Conservation (phyloP, 2,888 invertebrate genomes). For the Melanostoma scalare region DNA sequence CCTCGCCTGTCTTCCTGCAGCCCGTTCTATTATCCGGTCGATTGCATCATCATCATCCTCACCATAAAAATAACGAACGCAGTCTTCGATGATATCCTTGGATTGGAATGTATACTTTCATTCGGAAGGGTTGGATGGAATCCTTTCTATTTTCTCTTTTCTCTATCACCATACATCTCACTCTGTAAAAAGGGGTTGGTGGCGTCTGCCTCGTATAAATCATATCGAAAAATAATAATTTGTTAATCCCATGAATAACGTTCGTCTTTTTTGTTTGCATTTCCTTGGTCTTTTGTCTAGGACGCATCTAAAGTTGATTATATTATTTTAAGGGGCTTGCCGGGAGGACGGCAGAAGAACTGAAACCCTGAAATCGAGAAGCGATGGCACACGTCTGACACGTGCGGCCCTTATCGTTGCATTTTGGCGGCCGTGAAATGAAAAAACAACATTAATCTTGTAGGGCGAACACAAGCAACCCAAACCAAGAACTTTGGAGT, state of each 20-base stretch:
- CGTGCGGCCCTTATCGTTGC: slow-evolving; percentile 66
- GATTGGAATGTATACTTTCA: slow-evolving; percentile 10
- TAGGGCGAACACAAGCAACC: slow-evolving; percentile 1
- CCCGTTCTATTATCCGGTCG: slow-evolving; percentile 50
- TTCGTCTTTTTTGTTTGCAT: slow-evolving; percentile 48
- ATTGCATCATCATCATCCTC: slow-evolving; percentile 59
- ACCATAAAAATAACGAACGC: slow-evolving; percentile 14
- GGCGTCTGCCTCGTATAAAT: slow-evolving; percentile 65
- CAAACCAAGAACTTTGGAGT: not conserved
- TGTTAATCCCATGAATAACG: slow-evolving; percentile 69
- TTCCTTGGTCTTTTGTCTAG: slow-evolving; percentile 38
- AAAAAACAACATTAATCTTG: slow-evolving; percentile 55
- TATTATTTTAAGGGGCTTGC: slow-evolving; percentile 66
- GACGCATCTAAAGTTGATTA: slow-evolving; percentile 51
- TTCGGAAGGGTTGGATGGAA: slow-evolving; percentile 57
- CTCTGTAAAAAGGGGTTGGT: slow-evolving; percentile 41
- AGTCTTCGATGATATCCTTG: slow-evolving; percentile 23
- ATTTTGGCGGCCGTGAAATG: slow-evolving; percentile 40
- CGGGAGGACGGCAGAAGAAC: slow-evolving; percentile 34
- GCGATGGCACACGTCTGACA: slow-evolving; percentile 66
- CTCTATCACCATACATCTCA: not conserved
- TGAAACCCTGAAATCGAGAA: slow-evolving; percentile 58
- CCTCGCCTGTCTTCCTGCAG: slow-evolving; percentile 9
- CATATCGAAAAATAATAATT: slow-evolving; percentile 70
- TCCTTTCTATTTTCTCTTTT: not conserved